Percentiles rank a stretch among this genome's conserved stretches.
Conservation (phyloP, 2,113 vertebrate species). For the Pitta sordida region DNA sequence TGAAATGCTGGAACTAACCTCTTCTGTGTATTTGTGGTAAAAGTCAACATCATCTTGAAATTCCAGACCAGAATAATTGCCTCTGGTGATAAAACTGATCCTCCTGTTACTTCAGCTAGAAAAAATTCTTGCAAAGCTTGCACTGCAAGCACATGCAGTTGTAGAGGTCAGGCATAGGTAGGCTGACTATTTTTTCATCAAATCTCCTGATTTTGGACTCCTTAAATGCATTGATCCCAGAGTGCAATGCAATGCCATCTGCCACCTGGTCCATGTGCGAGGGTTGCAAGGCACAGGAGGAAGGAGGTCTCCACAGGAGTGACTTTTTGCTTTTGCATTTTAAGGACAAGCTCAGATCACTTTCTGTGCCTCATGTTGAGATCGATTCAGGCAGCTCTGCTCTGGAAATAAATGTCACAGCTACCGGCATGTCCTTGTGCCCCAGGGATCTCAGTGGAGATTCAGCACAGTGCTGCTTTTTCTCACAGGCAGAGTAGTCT, state of each 20-base stretch:
- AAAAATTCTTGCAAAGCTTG: neutral
- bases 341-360: neutral
- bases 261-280: neutral
- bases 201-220: neutral
- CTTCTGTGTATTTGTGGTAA: neutral
- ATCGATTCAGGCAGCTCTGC: neutral
- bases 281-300: accelerated
- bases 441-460: neutral
- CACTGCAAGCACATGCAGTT: neutral
- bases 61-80: neutral
- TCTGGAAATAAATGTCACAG: neutral
- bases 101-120: neutral
- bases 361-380: accelerated
- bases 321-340: neutral
- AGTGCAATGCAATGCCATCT: neutral
- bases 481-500: neutral
- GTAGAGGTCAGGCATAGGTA: neutral
- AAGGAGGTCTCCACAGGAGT: neutral
- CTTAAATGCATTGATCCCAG: neutral
- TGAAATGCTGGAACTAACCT: neutral
- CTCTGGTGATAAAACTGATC: neutral
- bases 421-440: neutral
- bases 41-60: neutral
- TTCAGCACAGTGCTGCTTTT: neutral
- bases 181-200: neutral